A percentile compares a stretch with the other conserved stretches of the same genome.
These are phyloP conservation scores for Cyrtodaria siliqua DNA, from an alignment of 2,888 invertebrate genomes.

Conservation along the genomic window DNA sequence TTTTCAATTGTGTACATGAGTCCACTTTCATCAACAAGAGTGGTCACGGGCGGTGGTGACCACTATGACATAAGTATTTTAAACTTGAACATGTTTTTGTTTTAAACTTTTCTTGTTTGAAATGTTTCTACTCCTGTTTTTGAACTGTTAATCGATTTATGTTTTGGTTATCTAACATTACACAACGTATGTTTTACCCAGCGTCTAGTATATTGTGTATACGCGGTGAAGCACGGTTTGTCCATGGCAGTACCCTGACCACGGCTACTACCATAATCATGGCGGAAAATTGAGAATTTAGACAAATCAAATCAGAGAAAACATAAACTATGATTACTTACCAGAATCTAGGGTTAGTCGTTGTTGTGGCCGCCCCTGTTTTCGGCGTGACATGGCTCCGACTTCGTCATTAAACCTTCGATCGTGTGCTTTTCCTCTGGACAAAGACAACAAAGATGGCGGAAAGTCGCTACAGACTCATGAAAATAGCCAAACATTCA, in stretches of 20 bases:
- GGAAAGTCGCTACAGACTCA: conserved; percentile 55
- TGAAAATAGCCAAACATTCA: conserved; percentile 50
- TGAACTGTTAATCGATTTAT: not conserved
- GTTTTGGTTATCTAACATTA: not conserved
- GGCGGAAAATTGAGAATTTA: not conserved
- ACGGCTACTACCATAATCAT: not conserved
- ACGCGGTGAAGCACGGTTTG: not conserved
- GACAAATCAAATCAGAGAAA: conserved; percentile 11
- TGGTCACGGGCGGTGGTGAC: too few relatives aligned
- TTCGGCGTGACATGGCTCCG: conserved; percentile 82
- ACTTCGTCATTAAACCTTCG: conserved; percentile 70
- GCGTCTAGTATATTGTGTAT: not conserved
- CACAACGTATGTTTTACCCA: not conserved
- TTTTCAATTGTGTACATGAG: too few relatives aligned
- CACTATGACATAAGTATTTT: too few relatives aligned
- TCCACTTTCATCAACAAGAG: too few relatives aligned
- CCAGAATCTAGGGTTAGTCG: conserved; percentile 85
- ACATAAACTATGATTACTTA: conserved; percentile 72
- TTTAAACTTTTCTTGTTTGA: too few relatives aligned
- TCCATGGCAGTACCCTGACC: not conserved
- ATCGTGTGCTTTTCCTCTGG: conserved; percentile 50
- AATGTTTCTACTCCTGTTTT: too few relatives aligned
- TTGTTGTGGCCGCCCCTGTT: conserved; percentile 86
- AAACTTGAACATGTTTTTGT: too few relatives aligned
- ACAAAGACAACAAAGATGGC: conserved; percentile 67